A percentile compares a stretch with the other conserved stretches of the same genome.
phyloP scores from a whole-genome alignment of 1,140 invertebrate species.

The Diploscapter pachys region DNA sequence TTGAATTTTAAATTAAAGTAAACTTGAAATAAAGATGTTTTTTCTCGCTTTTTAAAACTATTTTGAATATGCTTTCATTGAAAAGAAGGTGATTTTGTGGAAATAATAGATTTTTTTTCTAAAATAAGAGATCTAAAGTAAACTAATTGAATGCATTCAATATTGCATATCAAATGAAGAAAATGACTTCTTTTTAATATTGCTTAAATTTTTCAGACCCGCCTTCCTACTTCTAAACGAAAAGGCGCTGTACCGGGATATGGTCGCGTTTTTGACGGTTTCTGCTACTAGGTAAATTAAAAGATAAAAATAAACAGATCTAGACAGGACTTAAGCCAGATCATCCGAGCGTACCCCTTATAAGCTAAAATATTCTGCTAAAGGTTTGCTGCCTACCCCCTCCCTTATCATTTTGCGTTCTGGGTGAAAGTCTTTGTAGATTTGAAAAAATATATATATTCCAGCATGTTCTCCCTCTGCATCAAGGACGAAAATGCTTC shows the following conservation, averaged over 20 bases:
- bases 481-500: constrained; percentile 34
- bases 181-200: too few species aligned
- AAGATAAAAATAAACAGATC: background rate
- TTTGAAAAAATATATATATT: constrained; percentile 28
- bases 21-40: too few species aligned
- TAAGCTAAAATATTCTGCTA: background rate
- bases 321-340: background rate
- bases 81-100: too few species aligned
- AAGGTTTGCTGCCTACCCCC: too few species aligned
- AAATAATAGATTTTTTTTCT: too few species aligned
- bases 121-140: too few species aligned
- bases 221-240: constrained; percentile 44
- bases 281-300: constrained; percentile 45
- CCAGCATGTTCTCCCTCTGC: constrained; percentile 45
- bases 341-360: background rate
- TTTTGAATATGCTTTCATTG: too few species aligned
- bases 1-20: background rate
- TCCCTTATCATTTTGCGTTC: too few species aligned
- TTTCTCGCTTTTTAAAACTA: too few species aligned
- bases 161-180: too few species aligned
- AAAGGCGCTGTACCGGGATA: constrained; percentile 1
- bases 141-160: too few species aligned
- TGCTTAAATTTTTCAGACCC: constrained; percentile 32
- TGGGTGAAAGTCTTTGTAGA: background rate
- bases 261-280: constrained; percentile 33